A percentile compares a stretch with the other conserved stretches of the same genome.
Evolutionary conservation across 2,888 invertebrate genomes (phyloP).

Genomic region (Coelinius sp.): DNA sequence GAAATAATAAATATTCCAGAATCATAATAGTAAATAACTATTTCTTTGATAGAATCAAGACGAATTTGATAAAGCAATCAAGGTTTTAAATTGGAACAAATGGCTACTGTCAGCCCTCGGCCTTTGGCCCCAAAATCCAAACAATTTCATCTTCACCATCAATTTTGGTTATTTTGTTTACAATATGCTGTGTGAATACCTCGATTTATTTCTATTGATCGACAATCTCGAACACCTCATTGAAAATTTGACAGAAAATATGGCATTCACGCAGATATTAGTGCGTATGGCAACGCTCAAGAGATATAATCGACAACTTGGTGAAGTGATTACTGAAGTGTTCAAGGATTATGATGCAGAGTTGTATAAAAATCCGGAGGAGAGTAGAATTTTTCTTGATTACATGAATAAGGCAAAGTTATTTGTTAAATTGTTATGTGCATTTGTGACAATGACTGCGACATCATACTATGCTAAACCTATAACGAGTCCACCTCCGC

Average conservation of each 20-base stretch:
- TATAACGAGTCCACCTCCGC: conserved; percentile 50
- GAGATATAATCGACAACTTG: conserved; percentile 52
- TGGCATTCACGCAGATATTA: conserved; percentile 57
- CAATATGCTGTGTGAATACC: conserved; percentile 58
- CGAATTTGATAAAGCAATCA: conserved; percentile 50
- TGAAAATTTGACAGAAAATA: conserved; percentile 59
- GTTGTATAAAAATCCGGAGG: conserved; percentile 50
- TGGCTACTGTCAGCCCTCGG: conserved; percentile 53
- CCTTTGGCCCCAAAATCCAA: conserved; percentile 55
- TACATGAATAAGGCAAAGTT: conserved; percentile 55
- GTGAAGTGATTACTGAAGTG: conserved; percentile 52
- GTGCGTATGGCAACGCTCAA: conserved; percentile 56
- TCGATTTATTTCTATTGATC: conserved; percentile 56
- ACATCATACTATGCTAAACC: conserved; percentile 59
- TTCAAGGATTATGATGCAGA: conserved; percentile 52
- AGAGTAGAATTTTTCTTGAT: conserved; percentile 48
- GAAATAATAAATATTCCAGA: background rate
- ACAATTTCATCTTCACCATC: conserved; percentile 49
- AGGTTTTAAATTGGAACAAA: conserved; percentile 55
- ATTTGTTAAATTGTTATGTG: conserved; percentile 54
- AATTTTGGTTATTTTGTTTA: conserved; percentile 56
- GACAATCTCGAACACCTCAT: conserved; percentile 57
- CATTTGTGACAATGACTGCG: conserved; percentile 56
- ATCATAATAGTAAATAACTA: background rate
- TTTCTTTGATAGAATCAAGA: conserved; percentile 44